Conservation (phyloP, 2,797 vertebrate genomes). For the Hybognathus amarus region DNA sequence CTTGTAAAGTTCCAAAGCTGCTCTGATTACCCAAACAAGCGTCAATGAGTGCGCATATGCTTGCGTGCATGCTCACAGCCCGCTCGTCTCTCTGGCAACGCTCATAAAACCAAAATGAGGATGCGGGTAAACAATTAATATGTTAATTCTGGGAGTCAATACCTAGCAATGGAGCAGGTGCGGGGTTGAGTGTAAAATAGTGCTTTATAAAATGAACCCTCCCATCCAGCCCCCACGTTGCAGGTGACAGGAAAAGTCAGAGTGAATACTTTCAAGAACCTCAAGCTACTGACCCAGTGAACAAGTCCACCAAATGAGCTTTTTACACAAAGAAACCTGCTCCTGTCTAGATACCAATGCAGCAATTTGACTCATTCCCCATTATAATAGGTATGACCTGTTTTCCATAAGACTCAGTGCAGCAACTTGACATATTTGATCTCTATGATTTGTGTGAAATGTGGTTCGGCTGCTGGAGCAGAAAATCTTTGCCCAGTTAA, state of each 20-base stretch:
- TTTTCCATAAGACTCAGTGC: constrained; percentile 56
- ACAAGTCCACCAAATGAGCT: constrained; percentile 55
- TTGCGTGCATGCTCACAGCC: constrained; percentile 15
- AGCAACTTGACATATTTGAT: constrained; percentile 56
- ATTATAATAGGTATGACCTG: constrained; percentile 60
- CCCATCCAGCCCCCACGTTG: constrained; percentile 28
- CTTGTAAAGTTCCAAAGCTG: constrained; percentile 83
- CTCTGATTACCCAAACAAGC: constrained; percentile 76
- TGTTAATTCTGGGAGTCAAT: constrained; percentile 69
- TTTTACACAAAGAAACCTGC: constrained; percentile 52
- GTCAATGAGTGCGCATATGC: constrained; percentile 55
- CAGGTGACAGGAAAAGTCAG: constrained; percentile 42
- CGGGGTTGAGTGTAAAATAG: constrained; percentile 50
- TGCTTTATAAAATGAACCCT: constrained; percentile 17
- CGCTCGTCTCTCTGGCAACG: constrained; percentile 65
- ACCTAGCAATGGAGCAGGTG: constrained; percentile 62
- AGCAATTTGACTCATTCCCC: constrained; percentile 49
- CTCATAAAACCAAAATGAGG: constrained; percentile 69
- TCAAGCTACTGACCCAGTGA: constrained; percentile 59
- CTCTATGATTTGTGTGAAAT: constrained; percentile 54
- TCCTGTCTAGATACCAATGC: constrained; percentile 43
- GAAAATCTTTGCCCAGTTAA: constrained; percentile 51
- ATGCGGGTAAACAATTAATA: constrained; percentile 77
- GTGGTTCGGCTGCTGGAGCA: constrained; percentile 56
- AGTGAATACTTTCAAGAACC: constrained; percentile 56